These are phyloP conservation scores for Acholoe squamosa DNA, from an alignment of 2,888 invertebrate species.

Conservation along the genomic window DNA sequence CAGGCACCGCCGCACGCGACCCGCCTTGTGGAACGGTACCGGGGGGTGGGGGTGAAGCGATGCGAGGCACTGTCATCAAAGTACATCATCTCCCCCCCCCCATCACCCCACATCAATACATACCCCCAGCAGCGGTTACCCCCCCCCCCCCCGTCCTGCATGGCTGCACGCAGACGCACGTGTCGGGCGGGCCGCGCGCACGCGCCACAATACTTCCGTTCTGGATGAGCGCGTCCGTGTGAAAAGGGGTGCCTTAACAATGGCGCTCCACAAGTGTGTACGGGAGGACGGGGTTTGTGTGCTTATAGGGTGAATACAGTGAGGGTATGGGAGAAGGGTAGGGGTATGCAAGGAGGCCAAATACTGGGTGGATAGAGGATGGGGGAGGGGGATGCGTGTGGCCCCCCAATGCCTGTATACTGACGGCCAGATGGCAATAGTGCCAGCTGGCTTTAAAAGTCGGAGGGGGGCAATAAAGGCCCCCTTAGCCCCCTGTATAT, in stretches of 20 bases:
- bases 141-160: conserved; percentile 6
- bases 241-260: background rate
- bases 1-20: conserved; percentile 34
- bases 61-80: conserved; percentile 37
- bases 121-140: too few relatives aligned
- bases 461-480: conserved; percentile 10
- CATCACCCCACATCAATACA: too few relatives aligned
- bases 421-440: conserved; percentile 20
- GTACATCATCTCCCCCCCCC: conserved; percentile 47
- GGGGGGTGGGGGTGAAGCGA: conserved; percentile 26
- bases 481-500: background rate
- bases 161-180: conserved; percentile 22
- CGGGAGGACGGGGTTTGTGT: background rate
- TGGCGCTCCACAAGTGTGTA: conserved; percentile 33
- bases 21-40: background rate
- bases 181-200: background rate
- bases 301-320: background rate
- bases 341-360: background rate
- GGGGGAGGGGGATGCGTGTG: background rate
- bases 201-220: conserved; percentile 26
- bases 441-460: conserved; percentile 36
- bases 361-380: background rate
- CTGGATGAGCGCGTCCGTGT: background rate
- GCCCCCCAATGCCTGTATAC: background rate
- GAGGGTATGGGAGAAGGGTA: background rate